Conservation (phyloP, 64 coral and sea anemone species). For the Montipora cactus region DNA sequence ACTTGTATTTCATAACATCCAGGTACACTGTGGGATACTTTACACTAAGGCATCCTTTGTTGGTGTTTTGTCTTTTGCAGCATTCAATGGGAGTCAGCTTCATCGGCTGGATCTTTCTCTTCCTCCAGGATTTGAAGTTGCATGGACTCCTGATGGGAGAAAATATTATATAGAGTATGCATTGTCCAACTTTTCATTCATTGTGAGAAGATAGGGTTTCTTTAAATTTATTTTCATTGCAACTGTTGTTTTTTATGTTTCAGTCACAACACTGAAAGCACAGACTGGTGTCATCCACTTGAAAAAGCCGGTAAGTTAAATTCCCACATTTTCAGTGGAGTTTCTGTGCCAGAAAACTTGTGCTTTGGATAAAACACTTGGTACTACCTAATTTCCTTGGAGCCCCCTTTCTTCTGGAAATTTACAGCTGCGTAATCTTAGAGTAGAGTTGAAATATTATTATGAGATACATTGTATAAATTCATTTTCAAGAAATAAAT, state of each 20-base stretch:
- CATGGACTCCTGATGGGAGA: constrained; percentile 84
- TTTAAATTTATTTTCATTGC: neutral
- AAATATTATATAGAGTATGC: constrained; percentile 98
- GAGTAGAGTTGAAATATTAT: no score
- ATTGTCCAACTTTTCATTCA: neutral
- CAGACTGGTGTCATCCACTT: constrained; percentile 93
- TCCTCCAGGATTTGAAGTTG: constrained; percentile 92
- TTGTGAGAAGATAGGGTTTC: neutral
- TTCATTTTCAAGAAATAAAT: neutral
- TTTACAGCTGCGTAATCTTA: no score
- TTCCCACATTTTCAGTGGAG: neutral
- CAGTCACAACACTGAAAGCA: constrained; percentile 91
- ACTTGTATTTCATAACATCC: neutral
- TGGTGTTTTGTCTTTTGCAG: constrained; percentile 6
- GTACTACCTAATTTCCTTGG: no score
- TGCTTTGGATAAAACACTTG: no score
- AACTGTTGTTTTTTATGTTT: neutral
- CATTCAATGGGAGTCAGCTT: constrained; percentile 49
- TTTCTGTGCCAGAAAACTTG: no score
- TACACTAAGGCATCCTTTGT: neutral
- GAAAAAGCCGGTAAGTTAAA: constrained; percentile 85
- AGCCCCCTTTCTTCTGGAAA: no score
- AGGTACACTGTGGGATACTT: no score
- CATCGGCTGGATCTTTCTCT: constrained; percentile 78
- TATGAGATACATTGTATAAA: no score